Base-by-base conservation (phyloP, 2,113 vertebrate species). In the Petroica traversi region DNA sequence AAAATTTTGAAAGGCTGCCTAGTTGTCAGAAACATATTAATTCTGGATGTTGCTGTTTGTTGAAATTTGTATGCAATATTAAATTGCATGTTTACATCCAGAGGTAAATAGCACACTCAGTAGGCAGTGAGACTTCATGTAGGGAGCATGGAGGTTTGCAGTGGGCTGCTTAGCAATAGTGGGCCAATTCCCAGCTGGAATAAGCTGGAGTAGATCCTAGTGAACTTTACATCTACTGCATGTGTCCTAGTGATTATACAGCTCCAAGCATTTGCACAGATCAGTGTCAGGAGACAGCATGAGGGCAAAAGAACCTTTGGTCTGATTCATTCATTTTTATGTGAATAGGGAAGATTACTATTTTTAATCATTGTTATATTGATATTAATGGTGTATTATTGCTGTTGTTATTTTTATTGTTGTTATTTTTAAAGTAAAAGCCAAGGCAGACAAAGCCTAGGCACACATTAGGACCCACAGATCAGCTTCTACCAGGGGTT, bases 171-270 rank as follows among this genome's bases (percentile, higher is more conserved):
- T 24, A 62, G 41, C 34, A 67, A n/a, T 59, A 54, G 46, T 6
- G 5, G 73, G 55, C 29, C 59, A 89, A 13, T 74, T 91, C 61
- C 34, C 89, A 95, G 86, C 71, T 92, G 71, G 64, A 95, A 66
- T 46, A 40, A 61, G 4, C 4, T 68, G n/a, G 15, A 36, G 41
- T 31, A 58, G 26, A 29, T 88, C 49, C 51, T 36, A 38, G 12
- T 26, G 78, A 93, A 57, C 36, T 71, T 85, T 24, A 46, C 3
- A 57, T 28, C 67, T 83, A 18, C 31, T 57, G 28, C 29, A 3
- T 40, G 38, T 58, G 49, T 72, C 25, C 43, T 36, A 51, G 48
- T 0, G 2, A 68, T 55, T 64, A 48, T 6, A 48, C 6, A 64
- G 28, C 6, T 86, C 25, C 45, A 57, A 51, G 25, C 5, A 8